Percentiles rank a stretch among this genome's conserved stretches.
Conservation (phyloP, 2,888 invertebrate species). For the Macrosoma leucophasiata region DNA sequence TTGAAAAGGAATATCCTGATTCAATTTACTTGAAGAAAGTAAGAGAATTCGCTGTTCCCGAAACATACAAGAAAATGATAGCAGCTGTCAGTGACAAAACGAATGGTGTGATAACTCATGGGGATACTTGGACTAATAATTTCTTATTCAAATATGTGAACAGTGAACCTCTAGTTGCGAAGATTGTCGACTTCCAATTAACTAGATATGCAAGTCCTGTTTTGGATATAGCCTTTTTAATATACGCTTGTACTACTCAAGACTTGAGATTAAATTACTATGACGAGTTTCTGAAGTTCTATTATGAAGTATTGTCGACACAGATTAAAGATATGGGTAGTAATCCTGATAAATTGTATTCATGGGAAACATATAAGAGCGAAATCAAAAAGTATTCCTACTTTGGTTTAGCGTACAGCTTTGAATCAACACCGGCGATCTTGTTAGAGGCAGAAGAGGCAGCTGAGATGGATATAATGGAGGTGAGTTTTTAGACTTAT, state of each 20-base stretch:
- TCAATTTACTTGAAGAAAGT: conserved; percentile 74
- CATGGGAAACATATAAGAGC: conserved; percentile 60
- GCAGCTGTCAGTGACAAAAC: conserved; percentile 51
- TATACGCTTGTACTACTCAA: conserved; percentile 76
- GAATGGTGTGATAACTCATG: conserved; percentile 78
- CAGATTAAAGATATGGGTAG: conserved; percentile 77
- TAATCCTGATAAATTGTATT: conserved; percentile 71
- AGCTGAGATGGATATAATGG: conserved; percentile 73
- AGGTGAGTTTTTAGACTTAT: conserved; percentile 42
- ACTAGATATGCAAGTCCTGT: conserved; percentile 74
- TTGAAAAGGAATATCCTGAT: conserved; percentile 77
- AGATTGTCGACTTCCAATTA: conserved; percentile 83
- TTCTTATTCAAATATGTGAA: conserved; percentile 72
- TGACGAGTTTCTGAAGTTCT: conserved; percentile 74
- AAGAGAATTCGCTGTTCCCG: conserved; percentile 67
- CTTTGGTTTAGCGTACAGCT: conserved; percentile 75
- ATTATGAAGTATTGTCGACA: conserved; percentile 71
- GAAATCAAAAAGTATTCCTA: conserved; percentile 74
- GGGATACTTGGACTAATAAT: conserved; percentile 86
- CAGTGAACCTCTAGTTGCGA: conserved; percentile 48
- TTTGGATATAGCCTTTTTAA: conserved; percentile 73
- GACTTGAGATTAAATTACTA: conserved; percentile 75
- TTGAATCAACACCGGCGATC: conserved; percentile 76
- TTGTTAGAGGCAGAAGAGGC: conserved; percentile 74
- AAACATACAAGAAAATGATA: conserved; percentile 65